Base-by-base conservation (phyloP, 2,888 invertebrate species). In the Plemyria rubiginata region DNA sequence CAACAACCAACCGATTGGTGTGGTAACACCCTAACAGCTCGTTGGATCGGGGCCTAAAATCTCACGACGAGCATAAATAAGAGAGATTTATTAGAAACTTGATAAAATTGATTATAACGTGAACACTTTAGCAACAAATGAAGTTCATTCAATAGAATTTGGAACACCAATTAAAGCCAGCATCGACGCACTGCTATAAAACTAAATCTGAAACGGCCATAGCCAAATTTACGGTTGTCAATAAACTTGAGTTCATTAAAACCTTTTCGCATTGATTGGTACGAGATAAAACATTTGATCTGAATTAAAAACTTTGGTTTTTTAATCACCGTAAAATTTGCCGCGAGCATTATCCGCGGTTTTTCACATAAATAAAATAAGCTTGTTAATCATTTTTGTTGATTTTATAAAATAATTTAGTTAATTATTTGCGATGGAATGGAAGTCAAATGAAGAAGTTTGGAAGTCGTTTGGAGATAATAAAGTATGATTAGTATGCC, bases 281-380 rank as follows among this genome's bases (percentile, higher is more conserved):
- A 74, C 75, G 77, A 75, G 76, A 75, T 80, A 77, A 78, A 75
- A 74, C 76, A 45, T 82, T 81, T 79, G 75, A 78, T 81, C 75
- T 76, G 67, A 80, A 81, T 78, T 75, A 74, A 77, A 75, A 76
- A 74, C 70, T 28, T 73, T 75, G 68, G 61, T 79, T 86, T 84
- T 84, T 84, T 84, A 83, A 86, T 84, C 85, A 86, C 83, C 82
- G 84, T 87, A 84, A 85, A 86, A 79, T 81, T 70, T 55, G 68
- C 70, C 76, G 60, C 66, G 56, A 74, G 68, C 69, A 13, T 5
- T 61, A 41, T 52, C 15, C 13, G 45, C 40, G 32, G 36, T 69
- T 75, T 78, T 71, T 70, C 70, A 74, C 72, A 74, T 72, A 72
- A 75, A 78, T 79, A 76, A 69, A 74, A 66, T 38, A 40, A 45